Evolutionary conservation across 2,888 invertebrate genomes (phyloP).

Genomic region (Sericinus montela): DNA sequence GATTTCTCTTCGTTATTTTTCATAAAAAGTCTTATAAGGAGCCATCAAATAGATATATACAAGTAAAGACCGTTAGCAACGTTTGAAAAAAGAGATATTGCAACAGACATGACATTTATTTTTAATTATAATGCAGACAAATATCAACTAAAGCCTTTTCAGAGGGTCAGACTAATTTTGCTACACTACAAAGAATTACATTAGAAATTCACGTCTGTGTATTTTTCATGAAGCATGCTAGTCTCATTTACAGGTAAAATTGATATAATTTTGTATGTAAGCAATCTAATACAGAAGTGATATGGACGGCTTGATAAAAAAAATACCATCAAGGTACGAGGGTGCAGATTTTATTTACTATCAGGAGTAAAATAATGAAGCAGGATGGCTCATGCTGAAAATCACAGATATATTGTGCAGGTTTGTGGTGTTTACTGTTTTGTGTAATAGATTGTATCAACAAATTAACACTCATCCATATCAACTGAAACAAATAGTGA

Average conservation of each 20-base stretch:
- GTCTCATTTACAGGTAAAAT: conserved; percentile 21
- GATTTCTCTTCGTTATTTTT: conserved; percentile 74
- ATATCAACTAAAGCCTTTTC: conserved; percentile 52
- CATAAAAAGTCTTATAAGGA: conserved; percentile 37
- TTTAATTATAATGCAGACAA: conserved; percentile 62
- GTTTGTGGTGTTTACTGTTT: conserved; percentile 63
- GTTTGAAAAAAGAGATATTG: conserved; percentile 24
- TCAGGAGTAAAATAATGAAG: conserved; percentile 60
- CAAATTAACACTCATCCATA: no score
- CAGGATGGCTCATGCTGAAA: conserved; percentile 80
- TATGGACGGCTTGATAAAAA: conserved; percentile 35
- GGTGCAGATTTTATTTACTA: conserved; percentile 35
- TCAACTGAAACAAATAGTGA: no score
- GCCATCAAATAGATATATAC: conserved; percentile 24
- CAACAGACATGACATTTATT: conserved; percentile 40
- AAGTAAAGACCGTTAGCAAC: conserved; percentile 13
- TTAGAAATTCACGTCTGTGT: conserved; percentile 15
- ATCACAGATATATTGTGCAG: conserved; percentile 87
- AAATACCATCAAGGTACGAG: conserved; percentile 45
- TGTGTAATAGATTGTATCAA: no score
- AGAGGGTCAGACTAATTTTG: conserved; percentile 48
- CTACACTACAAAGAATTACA: conserved; percentile 11
- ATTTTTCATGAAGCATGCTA: conserved; percentile 4
- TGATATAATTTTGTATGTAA: conserved; percentile 26
- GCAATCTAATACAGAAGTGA: conserved; percentile 30